Conservation (phyloP, 2,888 invertebrate genomes). For the Julus scandinavius region DNA sequence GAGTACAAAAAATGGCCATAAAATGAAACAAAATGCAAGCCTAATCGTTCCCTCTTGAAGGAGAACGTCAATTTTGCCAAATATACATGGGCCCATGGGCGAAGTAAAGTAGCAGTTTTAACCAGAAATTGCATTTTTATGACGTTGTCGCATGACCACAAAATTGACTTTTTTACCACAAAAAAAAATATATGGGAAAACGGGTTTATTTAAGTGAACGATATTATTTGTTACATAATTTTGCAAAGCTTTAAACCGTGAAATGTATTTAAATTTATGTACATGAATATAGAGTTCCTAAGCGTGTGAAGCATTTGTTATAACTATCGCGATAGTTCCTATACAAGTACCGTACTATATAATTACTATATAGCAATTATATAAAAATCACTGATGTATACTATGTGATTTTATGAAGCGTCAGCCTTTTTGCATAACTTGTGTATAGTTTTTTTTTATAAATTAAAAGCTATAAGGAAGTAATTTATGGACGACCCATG, state of each 20-base stretch:
- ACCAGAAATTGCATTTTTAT: neutral
- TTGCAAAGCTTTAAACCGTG: neutral
- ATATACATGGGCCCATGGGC: neutral
- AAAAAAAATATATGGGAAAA: neutral
- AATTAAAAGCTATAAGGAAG: neutral
- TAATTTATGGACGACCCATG: neutral
- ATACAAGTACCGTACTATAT: neutral
- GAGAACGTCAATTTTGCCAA: neutral
- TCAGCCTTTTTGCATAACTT: neutral
- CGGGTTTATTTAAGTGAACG: constrained; percentile 8
- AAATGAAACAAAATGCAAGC: constrained; percentile 33
- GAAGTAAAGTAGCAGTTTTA: neutral
- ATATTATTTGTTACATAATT: neutral
- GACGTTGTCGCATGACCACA: neutral
- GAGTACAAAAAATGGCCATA: constrained; percentile 18
- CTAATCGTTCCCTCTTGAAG: constrained; percentile 18
- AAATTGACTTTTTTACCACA: neutral
- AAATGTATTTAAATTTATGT: constrained; percentile 33
- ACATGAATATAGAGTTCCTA: neutral
- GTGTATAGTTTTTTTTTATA: neutral
- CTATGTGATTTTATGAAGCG: neutral
- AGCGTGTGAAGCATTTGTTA: constrained; percentile 8
- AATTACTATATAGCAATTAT: too few species aligned
- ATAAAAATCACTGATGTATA: too few species aligned
- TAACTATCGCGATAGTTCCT: neutral